A percentile compares a stretch with the other conserved stretches of the same genome.
phyloP scores from a whole-genome alignment of 2,797 vertebrate species.

The Varecia variegata region DNA sequence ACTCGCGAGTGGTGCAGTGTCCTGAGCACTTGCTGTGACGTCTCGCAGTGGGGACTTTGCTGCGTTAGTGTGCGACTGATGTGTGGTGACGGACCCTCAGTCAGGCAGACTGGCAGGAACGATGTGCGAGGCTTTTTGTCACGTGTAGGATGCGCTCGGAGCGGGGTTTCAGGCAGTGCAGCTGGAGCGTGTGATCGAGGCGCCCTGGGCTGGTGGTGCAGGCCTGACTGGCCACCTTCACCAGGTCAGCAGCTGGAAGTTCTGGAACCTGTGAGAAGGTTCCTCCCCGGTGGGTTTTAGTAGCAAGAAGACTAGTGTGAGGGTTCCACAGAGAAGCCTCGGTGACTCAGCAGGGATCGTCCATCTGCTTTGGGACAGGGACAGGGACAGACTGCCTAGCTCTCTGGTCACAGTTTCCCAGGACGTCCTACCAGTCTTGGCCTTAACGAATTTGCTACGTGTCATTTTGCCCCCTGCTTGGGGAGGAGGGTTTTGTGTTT shows the following conservation, averaged over 20 bases:
- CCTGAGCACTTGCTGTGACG: too few species aligned
- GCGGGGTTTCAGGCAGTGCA: not conserved
- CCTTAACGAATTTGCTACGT: too few species aligned
- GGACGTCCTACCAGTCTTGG: not conserved
- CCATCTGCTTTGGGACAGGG: not conserved
- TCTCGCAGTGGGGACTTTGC: not conserved
- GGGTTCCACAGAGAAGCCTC: not conserved
- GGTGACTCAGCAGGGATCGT: not conserved
- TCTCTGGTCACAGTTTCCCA: not conserved
- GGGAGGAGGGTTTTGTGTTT: not conserved
- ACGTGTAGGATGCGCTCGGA: too few species aligned
- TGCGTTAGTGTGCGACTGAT: too few species aligned
- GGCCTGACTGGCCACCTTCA: not conserved
- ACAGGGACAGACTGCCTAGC: not conserved
- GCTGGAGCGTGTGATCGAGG: not conserved
- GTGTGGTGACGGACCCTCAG: not conserved
- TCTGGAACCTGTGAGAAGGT: not conserved
- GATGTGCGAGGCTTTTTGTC: not conserved
- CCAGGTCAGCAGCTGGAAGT: not conserved
- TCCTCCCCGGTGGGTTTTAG: not conserved
- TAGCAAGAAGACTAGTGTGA: not conserved
- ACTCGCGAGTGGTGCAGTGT: not conserved
- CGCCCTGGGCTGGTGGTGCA: too few species aligned
- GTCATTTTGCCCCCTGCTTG: not conserved
- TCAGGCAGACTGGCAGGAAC: not conserved